Evolutionary conservation across 2,797 vertebrate genomes (phyloP), one percentile per base, ranked within the genome.

Genomic region (Scolopax bukidnonensis): DNA sequence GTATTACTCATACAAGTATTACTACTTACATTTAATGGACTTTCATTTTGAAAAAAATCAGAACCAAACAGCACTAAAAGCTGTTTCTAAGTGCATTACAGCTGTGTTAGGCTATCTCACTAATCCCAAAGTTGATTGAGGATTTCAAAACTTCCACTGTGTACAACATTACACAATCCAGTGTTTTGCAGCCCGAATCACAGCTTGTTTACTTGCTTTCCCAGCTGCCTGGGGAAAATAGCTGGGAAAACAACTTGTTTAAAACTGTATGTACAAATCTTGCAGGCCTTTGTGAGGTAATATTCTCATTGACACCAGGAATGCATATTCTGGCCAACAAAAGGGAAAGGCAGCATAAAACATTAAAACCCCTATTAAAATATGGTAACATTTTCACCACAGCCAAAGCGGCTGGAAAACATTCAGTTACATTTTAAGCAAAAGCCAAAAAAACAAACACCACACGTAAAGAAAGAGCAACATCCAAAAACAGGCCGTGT

Each of bases 191-290:
- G 81, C n/a, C 68, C 74, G 56, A 94, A 51, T 68, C 91, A 71
- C 43, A 59, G 70, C 87, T 90, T 92, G 77, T 90, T 91, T 91
- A 79, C 91, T 95, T 87, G n/a, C 63, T 82, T 63, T 74, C 65
- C 51, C 89, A 95, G 85, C 80, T 93, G 93, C 80, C 70, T 56
- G 63, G 63, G 59, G 78, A 94, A 90, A 90, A 92, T 30, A 82
- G 74, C 74, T 70, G 51, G 67, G 64, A 93, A 93, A 82, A 79
- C 54, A 89, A 89, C 45, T 93, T 79, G 45, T 69, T 94, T 92
- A 91, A 95, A 93, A 84, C 48, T 65, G 60, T 45, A 80, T 13
- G 60, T 73, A 85, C 64, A 77, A 90, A 90, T 74, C 45, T 65
- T 64, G 36, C 63, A 77, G 77, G 48, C 63, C 88, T 76, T 30